Evolutionary conservation across 2,888 invertebrate genomes (phyloP), one percentile per base, ranked within the genome.

Genomic region (Sicus ferrugineus): DNA sequence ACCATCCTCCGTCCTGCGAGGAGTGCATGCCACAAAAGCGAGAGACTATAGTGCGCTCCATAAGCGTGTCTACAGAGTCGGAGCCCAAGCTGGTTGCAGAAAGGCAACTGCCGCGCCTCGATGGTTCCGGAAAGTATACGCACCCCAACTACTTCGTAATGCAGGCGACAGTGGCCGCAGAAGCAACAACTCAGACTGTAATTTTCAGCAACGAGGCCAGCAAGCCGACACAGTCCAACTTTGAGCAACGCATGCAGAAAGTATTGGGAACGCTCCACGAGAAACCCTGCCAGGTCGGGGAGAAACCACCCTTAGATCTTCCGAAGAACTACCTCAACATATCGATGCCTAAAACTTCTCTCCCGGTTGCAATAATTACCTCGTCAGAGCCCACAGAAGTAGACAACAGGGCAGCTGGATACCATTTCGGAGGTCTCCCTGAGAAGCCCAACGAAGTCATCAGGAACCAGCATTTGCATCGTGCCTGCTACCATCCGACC

Each of bases 181-280:
- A 50, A 14, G 52, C 62, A 0, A 26, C 61, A 38, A 26, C 67
- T 2, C 68, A 48, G 16, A 11, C 28, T 31, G 9, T 48, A 19
- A 46, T 50, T 3, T 16, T 42, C 3, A 63, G n/a, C 30, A n/a
- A 52, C 3, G 28, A 16, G 23, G n/a, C 9, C 2, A 70, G 72
- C n/a, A 74, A 75, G 54, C 31, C 14, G 26, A 64, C 31, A 2
- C 70, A 48, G 14, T 31, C 68, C 9, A 74, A 64, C 34, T 68
- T 76, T 9, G 75, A 76, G 48, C 58, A 71, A 19, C 72, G 74
- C 19, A 73, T 76, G 75, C 74, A 77, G 63, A 75, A 73, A 30
- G 67, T 77, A 11, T 52, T 74, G 28, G 70, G 73, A 38, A 75
- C 76, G 0, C 68, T 76, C 3, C 74, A 70, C 11, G 77, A 77